Base-by-base conservation (phyloP, 2,113 vertebrate species). In the Zapus hudsonius region DNA sequence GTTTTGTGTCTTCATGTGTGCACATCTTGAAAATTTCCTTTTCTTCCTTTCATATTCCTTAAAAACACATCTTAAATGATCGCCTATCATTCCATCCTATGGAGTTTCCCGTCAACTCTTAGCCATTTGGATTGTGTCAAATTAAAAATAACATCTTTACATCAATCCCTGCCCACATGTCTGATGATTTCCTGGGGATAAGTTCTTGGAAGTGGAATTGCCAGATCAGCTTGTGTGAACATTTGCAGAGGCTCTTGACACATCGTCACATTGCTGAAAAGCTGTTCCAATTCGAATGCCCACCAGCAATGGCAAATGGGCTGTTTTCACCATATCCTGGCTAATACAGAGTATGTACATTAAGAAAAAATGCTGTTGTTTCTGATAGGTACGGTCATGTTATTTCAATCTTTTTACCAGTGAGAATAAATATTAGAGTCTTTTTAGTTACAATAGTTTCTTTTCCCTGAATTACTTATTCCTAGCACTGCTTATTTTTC, bases 71-170 rank as follows among this genome's bases (percentile, higher is more conserved):
- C n/a, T 47, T 72, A 27, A 85, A 59, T 9, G 70, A 63, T 9
- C 12, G 29, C 29, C 22, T 33, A 52, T 59, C 42, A 40, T 44
- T 81, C 63, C 29, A 20, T 7, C 64, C 47, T 79, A 67, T 66
- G 72, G 66, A 7, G 69, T 85, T 75, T 59, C 29, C 75, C 8
- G n/a, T 86, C 59, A 63, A 52, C 19, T 22, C 52, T 93, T 80
- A 92, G 69, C 52, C 82, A 78, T 66, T 87, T 94, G 84, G 80
- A 84, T 67, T 87, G 47, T 44, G 80, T 64, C 72, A 93, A 96
- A 84, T 80, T 69, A 83, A 95, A 93, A 95, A 73, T 72, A 87
- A 36, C 59, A 89, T 93, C 89, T 95, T 93, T 70, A 55, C 42
- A 95, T 66, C 73, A 69, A 92, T 67, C 44, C 63, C n/a, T 82